Conservation (phyloP, 2,113 vertebrate species). For the Colius striatus region DNA sequence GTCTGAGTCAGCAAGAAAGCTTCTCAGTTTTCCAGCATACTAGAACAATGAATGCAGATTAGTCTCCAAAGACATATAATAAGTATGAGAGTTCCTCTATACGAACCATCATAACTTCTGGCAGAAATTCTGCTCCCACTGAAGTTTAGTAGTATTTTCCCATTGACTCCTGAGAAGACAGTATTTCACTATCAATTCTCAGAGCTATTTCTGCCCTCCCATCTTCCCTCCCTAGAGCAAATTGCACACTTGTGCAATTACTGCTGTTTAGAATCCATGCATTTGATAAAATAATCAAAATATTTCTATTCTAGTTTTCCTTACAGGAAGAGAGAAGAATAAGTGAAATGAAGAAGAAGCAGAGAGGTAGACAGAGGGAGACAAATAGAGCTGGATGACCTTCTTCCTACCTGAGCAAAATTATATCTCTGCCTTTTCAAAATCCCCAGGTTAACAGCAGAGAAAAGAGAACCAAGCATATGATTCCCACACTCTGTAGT, state of each 20-base stretch:
- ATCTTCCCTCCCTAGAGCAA: neutral
- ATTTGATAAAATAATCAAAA: neutral
- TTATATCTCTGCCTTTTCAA: neutral
- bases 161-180: neutral
- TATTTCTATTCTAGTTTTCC: neutral
- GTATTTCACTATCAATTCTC: neutral
- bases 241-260: neutral
- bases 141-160: neutral
- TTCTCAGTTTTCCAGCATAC: neutral
- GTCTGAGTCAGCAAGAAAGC: neutral
- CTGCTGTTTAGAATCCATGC: neutral
- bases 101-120: neutral
- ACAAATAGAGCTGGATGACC: neutral
- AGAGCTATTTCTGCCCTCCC: neutral
- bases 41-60: neutral
- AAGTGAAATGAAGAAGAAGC: neutral
- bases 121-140: neutral
- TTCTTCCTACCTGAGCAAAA: neutral
- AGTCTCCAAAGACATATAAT: neutral
- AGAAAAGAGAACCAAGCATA: neutral
- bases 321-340: neutral
- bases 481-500: neutral
- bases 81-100: neutral
- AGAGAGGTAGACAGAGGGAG: neutral
- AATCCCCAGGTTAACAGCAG: neutral